phyloP scores from a whole-genome alignment of 2,888 invertebrate species.

The Ceriagrion tenellum region DNA sequence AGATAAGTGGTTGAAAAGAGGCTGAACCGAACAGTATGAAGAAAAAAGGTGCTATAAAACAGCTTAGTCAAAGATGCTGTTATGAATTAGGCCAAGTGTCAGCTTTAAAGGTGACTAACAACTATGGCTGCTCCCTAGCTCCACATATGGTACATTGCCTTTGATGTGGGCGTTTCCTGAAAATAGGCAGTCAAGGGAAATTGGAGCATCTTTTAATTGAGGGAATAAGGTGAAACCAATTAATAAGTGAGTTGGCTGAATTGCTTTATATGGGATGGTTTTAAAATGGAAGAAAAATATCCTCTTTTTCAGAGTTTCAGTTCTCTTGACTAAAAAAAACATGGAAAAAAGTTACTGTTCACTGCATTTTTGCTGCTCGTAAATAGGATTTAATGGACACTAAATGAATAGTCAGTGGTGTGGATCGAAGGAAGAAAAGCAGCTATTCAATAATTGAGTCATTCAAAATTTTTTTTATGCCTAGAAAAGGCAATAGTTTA shows the following conservation, averaged over 20 bases:
- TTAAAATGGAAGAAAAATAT: background rate
- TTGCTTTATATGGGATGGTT: background rate
- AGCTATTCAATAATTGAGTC: background rate
- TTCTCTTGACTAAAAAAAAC: background rate
- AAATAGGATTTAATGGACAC: slow-evolving; percentile 50
- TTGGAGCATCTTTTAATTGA: background rate
- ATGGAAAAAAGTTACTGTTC: background rate
- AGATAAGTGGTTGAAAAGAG: background rate
- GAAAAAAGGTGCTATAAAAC: slow-evolving; percentile 24
- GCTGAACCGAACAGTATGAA: slow-evolving; percentile 44
- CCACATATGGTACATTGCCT: background rate
- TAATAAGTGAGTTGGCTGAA: background rate
- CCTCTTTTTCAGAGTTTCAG: background rate
- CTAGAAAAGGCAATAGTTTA: background rate
- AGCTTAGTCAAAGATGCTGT: slow-evolving; percentile 30
- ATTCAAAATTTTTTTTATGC: background rate
- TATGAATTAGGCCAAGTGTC: background rate
- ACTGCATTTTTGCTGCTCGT: slow-evolving; percentile 38
- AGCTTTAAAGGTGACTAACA: background rate
- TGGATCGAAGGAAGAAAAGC: background rate
- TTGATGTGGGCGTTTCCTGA: background rate
- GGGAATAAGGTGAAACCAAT: background rate
- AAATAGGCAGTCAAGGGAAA: background rate
- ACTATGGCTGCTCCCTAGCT: background rate
- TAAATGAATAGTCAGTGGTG: background rate